Base-by-base conservation (phyloP, 2,113 vertebrate species). In the Clarias magur region DNA sequence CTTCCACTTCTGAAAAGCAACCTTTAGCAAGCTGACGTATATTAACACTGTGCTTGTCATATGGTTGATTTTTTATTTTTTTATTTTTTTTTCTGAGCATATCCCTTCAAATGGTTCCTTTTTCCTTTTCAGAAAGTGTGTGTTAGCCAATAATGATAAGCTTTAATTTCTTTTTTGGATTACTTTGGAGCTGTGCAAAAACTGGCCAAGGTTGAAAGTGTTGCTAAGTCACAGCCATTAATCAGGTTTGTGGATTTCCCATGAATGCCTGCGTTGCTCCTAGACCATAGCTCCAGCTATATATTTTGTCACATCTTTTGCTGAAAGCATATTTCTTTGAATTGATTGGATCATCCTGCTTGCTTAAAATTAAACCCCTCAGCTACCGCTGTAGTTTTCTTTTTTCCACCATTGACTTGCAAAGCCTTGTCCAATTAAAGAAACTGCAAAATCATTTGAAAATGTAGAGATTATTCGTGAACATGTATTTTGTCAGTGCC, bases 241-340 rank as follows among this genome's bases (percentile, higher is more conserved):
- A 94, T 94, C 93, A 92, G 87, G 90, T 92, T 93, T 92, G 92
- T 89, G 92, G 92, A 92, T 93, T 94, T 92, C 85, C 88, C 84
- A 88, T 73, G 81, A 84, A 90, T 90, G 81, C 67, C 63, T 87
- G 2, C 83, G 73, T 86, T 73, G 88, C 85, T 90, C 88, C 81
- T 87, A 85, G 88, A 91, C 88, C 89, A 87, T 87, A 72, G 87
- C 87, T 87, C 19, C 67, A 88, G 86, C 88, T 88, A 83, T 48
- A 48, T 48, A 48, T 48, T 68, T 88, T 90, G 88, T 89, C 83
- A 78, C 80, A 56, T 89, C 88, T 87, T 89, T 34, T 89, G 88
- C 86, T 91, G 67, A 92, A 92, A 92, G 91, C 93, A 91, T 92
- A 90, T 94, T 93, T 92, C 79, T 84, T 87, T 82, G 86, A 91